phyloP scores from a whole-genome alignment of 2,888 invertebrate genomes.

The Thelaira solivaga region DNA sequence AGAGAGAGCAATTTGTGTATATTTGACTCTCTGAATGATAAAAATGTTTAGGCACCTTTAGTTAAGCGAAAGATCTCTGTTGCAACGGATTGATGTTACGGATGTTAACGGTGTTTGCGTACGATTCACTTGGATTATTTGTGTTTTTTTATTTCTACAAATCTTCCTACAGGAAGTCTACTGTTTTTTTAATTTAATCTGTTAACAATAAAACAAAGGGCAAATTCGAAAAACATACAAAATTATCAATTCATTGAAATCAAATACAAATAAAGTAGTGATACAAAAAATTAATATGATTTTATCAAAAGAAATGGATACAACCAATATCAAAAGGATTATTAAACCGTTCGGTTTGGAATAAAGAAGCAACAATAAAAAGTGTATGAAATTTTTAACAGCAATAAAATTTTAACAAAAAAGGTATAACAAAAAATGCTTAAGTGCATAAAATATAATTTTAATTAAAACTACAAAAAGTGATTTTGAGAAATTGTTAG shows the following conservation, averaged over 20 bases:
- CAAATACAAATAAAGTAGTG: neutral
- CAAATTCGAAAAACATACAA: constrained; percentile 14
- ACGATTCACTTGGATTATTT: constrained; percentile 41
- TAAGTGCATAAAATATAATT: no score
- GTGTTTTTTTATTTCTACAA: constrained; percentile 25
- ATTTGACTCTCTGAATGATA: constrained; percentile 33
- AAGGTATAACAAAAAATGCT: constrained; percentile 11
- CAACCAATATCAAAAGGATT: constrained; percentile 38
- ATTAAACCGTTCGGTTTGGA: constrained; percentile 43
- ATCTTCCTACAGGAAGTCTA: constrained; percentile 4
- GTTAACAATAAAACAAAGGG: constrained; percentile 24
- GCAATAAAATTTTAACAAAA: neutral
- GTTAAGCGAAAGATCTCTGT: constrained; percentile 65
- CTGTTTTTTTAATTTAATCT: constrained; percentile 11
- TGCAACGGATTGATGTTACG: constrained; percentile 59
- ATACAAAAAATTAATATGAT: neutral
- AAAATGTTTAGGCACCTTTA: constrained; percentile 56
- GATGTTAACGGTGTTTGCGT: constrained; percentile 51
- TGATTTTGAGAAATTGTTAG: no score
- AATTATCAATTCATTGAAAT: neutral
- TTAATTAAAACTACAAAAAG: no score
- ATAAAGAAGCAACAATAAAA: constrained; percentile 36
- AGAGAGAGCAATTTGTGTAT: neutral
- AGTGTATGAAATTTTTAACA: neutral
- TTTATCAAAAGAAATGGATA: constrained; percentile 50